These are phyloP conservation scores for Urophycis tenuis DNA, from an alignment of 2,797 vertebrate species.

Conservation along the genomic window DNA sequence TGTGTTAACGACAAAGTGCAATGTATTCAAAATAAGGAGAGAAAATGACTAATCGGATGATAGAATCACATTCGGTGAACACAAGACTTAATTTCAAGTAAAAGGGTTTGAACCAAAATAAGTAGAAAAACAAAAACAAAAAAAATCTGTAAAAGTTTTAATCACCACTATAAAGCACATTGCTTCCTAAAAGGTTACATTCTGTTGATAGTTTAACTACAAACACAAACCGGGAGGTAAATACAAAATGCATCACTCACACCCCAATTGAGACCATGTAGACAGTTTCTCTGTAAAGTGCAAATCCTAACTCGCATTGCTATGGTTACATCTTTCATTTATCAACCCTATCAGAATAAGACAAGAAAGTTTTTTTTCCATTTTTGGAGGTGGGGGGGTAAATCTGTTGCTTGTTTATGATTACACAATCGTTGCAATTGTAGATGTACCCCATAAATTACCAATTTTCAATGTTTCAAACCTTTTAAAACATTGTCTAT, in stretches of 20 bases:
- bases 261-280: constrained; percentile 25
- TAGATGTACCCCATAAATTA: not conserved
- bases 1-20: not conserved
- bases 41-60: not conserved
- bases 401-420: not conserved
- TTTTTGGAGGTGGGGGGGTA: not conserved
- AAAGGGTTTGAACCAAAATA: constrained; percentile 43
- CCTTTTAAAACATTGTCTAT: not conserved
- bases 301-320: not conserved
- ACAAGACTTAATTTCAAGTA: constrained; percentile 52
- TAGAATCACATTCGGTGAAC: constrained; percentile 1
- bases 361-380: not conserved
- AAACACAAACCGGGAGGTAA: constrained; percentile 44
- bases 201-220: constrained; percentile 60
- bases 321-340: not conserved
- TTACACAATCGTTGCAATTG: not conserved
- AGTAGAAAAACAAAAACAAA: constrained; percentile 23
- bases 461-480: not conserved
- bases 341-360: constrained; percentile 1
- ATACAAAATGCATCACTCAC: constrained; percentile 25
- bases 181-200: constrained; percentile 64
- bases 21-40: not conserved
- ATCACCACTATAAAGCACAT: constrained; percentile 54
- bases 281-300: not conserved
- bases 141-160: constrained; percentile 39